phyloP scores from a whole-genome alignment of 1,140 invertebrate genomes.

The Holcopasites calliopsidis region DNA sequence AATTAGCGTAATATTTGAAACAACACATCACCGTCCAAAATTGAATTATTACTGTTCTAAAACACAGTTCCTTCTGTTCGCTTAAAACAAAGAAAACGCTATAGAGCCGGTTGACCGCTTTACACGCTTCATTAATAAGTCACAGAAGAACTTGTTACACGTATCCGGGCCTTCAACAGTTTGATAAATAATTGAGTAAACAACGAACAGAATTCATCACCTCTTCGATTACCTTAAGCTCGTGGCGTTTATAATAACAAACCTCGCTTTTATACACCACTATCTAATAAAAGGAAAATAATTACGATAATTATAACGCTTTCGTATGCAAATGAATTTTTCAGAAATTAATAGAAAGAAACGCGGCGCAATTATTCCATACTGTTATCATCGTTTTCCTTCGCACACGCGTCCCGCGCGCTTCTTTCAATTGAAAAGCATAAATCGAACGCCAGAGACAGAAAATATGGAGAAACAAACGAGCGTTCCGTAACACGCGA shows the following conservation, averaged over 20 bases:
- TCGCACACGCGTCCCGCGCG: no score
- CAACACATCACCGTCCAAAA: neutral
- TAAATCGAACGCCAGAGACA: no score
- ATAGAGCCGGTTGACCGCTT: neutral
- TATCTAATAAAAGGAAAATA: no score
- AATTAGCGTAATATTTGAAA: neutral
- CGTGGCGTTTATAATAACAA: neutral
- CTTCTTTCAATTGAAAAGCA: no score
- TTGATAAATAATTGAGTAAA: slow-evolving; percentile 9
- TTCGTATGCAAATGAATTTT: no score
- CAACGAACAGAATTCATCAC: neutral
- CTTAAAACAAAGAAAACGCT: neutral
- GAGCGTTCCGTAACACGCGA: neutral
- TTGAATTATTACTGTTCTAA: neutral
- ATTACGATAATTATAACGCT: no score
- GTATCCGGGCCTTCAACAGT: neutral
- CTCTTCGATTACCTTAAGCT: neutral
- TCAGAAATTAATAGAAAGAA: no score
- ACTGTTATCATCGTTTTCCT: no score
- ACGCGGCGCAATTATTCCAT: no score
- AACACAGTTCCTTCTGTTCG: neutral
- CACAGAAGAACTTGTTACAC: neutral
- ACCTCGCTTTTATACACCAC: no score
- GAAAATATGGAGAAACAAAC: no score
- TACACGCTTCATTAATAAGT: slow-evolving; percentile 1